phyloP scores from a whole-genome alignment of 2,797 vertebrate species.

The Cuculus canorus region DNA sequence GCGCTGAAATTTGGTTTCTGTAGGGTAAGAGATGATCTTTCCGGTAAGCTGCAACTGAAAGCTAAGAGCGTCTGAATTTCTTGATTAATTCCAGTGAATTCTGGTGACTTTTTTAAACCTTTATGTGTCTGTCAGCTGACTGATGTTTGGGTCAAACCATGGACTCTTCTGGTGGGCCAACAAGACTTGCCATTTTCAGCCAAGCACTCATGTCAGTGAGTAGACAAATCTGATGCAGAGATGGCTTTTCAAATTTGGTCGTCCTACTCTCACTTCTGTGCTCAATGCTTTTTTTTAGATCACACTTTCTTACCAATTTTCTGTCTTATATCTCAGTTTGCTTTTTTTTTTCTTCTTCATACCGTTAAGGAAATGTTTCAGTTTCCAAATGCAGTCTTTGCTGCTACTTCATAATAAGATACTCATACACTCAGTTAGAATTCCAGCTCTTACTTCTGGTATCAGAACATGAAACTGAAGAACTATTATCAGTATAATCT shows the following conservation, averaged over 20 bases:
- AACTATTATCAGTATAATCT: no score
- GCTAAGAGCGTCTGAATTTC: neutral
- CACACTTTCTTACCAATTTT: neutral
- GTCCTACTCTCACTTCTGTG: neutral
- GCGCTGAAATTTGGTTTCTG: neutral
- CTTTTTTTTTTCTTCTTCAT: neutral
- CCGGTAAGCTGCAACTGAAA: neutral
- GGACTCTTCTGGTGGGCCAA: neutral
- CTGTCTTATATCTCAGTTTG: neutral
- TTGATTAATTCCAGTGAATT: neutral
- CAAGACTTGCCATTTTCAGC: neutral
- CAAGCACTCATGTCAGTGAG: accelerated
- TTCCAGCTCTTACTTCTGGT: no score
- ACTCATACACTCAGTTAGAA: no score
- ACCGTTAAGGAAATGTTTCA: neutral
- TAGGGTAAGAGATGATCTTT: neutral
- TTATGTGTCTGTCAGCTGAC: accelerated
- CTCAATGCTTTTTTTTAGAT: neutral
- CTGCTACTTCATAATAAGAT: no score
- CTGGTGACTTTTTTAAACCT: neutral
- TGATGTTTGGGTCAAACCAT: neutral
- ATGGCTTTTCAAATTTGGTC: neutral
- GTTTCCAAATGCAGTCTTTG: neutral
- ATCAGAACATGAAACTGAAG: no score
- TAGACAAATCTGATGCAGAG: accelerated